A percentile compares a stretch with the other conserved stretches of the same genome.
Evolutionary conservation across 2,113 vertebrate genomes (phyloP).

Genomic region (Nicator chloris): DNA sequence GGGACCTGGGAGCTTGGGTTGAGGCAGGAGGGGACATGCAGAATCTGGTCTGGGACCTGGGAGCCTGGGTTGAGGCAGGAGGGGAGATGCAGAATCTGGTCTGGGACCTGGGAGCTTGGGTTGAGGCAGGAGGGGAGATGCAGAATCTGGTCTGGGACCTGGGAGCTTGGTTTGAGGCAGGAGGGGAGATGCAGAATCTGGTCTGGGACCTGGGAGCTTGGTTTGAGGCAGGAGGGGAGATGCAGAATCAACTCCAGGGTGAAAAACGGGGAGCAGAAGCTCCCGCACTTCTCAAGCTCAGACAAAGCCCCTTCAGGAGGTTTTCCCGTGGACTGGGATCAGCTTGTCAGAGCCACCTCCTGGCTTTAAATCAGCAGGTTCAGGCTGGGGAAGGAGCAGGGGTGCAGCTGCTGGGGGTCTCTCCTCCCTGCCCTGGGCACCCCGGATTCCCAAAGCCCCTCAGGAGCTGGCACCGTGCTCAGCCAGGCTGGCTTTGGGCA

Average conservation of each 20-base stretch:
- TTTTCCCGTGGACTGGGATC: rapidly evolving
- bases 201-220: not conserved
- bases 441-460: not conserved
- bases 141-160: too few relatives aligned
- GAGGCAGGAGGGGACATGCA: not conserved
- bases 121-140: not conserved
- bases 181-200: not conserved
- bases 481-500: not conserved
- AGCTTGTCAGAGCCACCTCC: not conserved
- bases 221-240: not conserved
- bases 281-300: rapidly evolving
- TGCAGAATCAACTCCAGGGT: too few relatives aligned
- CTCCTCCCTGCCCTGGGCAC: not conserved
- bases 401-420: not conserved
- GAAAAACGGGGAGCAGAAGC: not conserved
- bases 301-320: not conserved
- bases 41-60: too few relatives aligned
- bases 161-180: not conserved
- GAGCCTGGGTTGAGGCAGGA: not conserved
- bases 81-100: not conserved
- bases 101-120: not conserved
- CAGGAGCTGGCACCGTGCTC: not conserved
- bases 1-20: not conserved
- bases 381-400: not conserved
- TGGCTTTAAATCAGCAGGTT: not conserved